Percentiles rank a stretch among this genome's conserved stretches.
phyloP scores from a whole-genome alignment of 2,888 invertebrate genomes.

The Gymnosoma rotundatum region DNA sequence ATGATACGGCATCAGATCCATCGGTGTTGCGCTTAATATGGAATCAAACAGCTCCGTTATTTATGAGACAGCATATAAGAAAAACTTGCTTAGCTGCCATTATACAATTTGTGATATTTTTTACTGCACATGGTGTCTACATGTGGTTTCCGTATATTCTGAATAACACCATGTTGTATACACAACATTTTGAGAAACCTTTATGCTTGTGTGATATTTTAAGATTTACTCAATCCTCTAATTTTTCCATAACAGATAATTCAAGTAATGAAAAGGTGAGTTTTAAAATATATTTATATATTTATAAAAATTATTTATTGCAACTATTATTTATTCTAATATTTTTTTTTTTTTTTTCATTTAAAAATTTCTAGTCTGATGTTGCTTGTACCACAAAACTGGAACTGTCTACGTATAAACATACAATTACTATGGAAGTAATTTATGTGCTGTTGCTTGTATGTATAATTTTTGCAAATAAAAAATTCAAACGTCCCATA shows the following conservation, averaged over 20 bases:
- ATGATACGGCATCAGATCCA: constrained; percentile 24
- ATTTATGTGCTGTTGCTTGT: constrained; percentile 74
- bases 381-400: constrained; percentile 72
- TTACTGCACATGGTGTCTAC: constrained; percentile 77
- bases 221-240: constrained; percentile 65
- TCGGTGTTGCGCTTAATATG: constrained; percentile 74
- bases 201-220: constrained; percentile 77
- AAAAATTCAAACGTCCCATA: constrained; percentile 72
- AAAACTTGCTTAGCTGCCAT: constrained; percentile 76
- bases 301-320: background rate
- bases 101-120: constrained; percentile 78
- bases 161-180: constrained; percentile 76
- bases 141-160: constrained; percentile 81
- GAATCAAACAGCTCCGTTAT: constrained; percentile 79
- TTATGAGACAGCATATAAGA: constrained; percentile 74
- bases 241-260: constrained; percentile 57
- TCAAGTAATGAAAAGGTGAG: constrained; percentile 51
- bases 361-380: constrained; percentile 36
- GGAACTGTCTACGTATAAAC: constrained; percentile 76
- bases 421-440: constrained; percentile 75
- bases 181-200: constrained; percentile 70
- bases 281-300: too few species aligned
- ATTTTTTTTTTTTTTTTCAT: too few species aligned
- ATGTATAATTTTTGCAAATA: constrained; percentile 73
- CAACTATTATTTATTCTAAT: background rate